phyloP scores from a whole-genome alignment of 2,888 invertebrate species.

The Brassicogethes aeneus region DNA sequence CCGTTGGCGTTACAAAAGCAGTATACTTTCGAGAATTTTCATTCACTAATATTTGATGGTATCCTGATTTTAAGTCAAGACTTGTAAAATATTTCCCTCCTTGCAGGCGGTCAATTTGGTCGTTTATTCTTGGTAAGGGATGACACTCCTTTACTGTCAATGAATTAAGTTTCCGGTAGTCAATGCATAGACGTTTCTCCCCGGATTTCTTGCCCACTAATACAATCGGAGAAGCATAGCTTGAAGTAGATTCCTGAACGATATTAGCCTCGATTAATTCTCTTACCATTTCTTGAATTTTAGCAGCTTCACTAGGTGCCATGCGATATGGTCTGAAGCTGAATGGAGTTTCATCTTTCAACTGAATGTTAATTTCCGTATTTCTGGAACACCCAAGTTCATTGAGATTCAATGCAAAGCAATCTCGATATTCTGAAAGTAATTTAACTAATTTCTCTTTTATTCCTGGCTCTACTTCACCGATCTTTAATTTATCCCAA shows the following conservation, averaged over 20 bases:
- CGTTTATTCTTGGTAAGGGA: slow-evolving; percentile 15
- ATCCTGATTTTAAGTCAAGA: slow-evolving; percentile 16
- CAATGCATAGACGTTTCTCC: slow-evolving; percentile 3
- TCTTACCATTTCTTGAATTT: slow-evolving; percentile 7
- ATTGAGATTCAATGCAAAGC: slow-evolving; percentile 9
- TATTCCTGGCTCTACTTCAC: not conserved
- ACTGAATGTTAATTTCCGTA: slow-evolving; percentile 12
- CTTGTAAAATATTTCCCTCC: slow-evolving; percentile 15
- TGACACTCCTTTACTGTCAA: slow-evolving; percentile 13
- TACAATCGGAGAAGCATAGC: slow-evolving; percentile 6
- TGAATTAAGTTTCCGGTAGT: slow-evolving; percentile 15
- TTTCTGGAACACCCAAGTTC: slow-evolving; percentile 12
- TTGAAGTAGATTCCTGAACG: slow-evolving; percentile 8
- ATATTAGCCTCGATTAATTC: slow-evolving; percentile 8
- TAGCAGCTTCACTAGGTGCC: slow-evolving; percentile 8
- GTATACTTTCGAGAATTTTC: slow-evolving; percentile 13
- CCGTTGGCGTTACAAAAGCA: slow-evolving; percentile 15
- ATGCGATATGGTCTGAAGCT: slow-evolving; percentile 19
- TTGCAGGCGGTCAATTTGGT: slow-evolving; percentile 14
- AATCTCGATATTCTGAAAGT: slow-evolving; percentile 10
- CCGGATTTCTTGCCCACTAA: slow-evolving; percentile 6
- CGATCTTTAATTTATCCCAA: not conserved
- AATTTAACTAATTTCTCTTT: slow-evolving; percentile 8
- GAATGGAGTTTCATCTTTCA: slow-evolving; percentile 12
- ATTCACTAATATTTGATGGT: slow-evolving; percentile 14